Percentiles rank a stretch among this genome's conserved stretches.
These are phyloP conservation scores for Eupithecia abbreviata DNA, from an alignment of 2,888 invertebrate genomes.

Conservation along the genomic window DNA sequence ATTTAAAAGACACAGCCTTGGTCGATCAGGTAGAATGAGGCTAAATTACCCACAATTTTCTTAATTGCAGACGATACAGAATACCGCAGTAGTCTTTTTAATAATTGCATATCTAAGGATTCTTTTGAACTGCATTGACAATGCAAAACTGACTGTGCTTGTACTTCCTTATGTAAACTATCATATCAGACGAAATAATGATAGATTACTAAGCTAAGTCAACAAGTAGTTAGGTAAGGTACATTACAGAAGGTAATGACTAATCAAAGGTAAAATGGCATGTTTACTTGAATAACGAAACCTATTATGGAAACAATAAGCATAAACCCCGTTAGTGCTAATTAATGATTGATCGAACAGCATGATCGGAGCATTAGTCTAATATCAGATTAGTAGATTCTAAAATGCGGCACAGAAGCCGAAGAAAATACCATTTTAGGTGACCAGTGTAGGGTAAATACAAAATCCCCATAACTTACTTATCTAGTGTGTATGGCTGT, in stretches of 20 bases:
- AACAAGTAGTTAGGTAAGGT: neutral
- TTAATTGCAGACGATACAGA: slow-evolving; percentile 13
- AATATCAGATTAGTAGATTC: neutral
- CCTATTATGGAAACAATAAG: neutral
- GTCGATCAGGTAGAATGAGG: slow-evolving; percentile 11
- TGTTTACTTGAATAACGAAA: slow-evolving; percentile 1
- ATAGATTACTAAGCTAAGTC: neutral
- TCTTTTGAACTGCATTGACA: slow-evolving; percentile 9
- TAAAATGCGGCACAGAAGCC: neutral
- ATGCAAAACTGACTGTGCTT: slow-evolving; percentile 10
- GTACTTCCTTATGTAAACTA: neutral
- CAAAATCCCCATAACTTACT: neutral
- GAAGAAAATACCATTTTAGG: neutral
- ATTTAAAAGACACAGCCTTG: slow-evolving; percentile 17
- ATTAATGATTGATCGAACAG: neutral
- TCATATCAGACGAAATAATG: neutral
- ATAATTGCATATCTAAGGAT: slow-evolving; percentile 3
- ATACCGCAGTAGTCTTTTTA: neutral
- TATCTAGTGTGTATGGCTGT: too few species aligned
- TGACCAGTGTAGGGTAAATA: neutral
- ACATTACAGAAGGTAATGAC: neutral
- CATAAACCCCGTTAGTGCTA: neutral
- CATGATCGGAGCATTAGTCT: neutral
- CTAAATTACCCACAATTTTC: slow-evolving; percentile 11
- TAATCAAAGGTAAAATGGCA: neutral